Conservation (phyloP, 2,797 vertebrate species). For the Coccyzus lansbergi region DNA sequence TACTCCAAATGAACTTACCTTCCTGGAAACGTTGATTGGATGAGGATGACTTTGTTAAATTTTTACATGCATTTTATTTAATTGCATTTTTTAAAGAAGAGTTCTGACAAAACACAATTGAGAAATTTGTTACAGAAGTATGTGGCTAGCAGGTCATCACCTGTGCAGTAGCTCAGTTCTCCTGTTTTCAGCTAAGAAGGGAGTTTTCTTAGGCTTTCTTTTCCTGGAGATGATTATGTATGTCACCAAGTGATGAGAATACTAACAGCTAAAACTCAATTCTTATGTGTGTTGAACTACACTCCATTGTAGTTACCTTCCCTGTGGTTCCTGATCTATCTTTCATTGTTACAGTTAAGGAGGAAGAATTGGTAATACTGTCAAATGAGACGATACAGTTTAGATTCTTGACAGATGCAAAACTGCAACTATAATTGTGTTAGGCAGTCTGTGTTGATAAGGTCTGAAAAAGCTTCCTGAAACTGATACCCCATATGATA, state of each 20-base stretch:
- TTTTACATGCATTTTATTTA: neutral
- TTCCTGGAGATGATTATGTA: neutral
- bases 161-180: neutral
- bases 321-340: neutral
- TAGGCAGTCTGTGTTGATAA: neutral
- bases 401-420: neutral
- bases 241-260: neutral
- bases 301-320: neutral
- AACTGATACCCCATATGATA: neutral
- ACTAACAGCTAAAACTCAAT: neutral
- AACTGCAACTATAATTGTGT: neutral
- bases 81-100: neutral
- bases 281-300: neutral
- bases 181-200: neutral
- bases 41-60: neutral
- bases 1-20: neutral
- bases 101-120: neutral
- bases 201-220: neutral
- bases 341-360: neutral
- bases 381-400: neutral
- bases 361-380: neutral
- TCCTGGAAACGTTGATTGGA: neutral
- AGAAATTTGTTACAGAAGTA: neutral
- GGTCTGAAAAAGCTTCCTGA: neutral
- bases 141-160: neutral